Evolutionary conservation across 2,888 invertebrate genomes (phyloP).

Genomic region (Nephrotoma flavescens): DNA sequence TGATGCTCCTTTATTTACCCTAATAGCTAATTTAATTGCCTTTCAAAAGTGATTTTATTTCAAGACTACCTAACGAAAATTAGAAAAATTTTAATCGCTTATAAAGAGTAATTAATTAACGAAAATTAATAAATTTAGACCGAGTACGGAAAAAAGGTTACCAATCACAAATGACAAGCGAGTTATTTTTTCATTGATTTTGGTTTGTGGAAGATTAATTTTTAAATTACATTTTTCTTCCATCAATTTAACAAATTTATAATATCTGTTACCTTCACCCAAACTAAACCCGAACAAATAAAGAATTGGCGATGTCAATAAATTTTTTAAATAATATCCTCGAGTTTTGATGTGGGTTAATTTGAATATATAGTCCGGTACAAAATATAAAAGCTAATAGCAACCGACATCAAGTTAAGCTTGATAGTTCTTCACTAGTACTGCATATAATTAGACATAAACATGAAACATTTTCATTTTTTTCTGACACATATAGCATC

Average conservation of each 20-base stretch:
- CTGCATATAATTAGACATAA: neutral
- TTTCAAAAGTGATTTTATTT: neutral
- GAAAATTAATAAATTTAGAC: neutral
- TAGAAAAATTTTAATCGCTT: neutral
- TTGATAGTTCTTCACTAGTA: neutral
- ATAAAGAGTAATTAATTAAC: neutral
- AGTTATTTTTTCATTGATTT: neutral
- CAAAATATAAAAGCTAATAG: neutral
- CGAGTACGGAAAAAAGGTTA: neutral
- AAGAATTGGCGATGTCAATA: neutral
- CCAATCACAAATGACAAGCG: neutral
- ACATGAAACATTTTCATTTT: neutral
- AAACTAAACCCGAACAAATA: neutral
- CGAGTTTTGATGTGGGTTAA: neutral
- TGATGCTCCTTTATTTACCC: too few species aligned
- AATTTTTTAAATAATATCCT: neutral
- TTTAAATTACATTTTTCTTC: neutral
- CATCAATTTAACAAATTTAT: neutral
- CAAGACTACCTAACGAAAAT: neutral
- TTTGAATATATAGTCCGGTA: neutral
- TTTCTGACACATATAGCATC: neutral
- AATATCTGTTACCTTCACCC: neutral
- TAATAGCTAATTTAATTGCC: neutral
- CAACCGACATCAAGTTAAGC: neutral
- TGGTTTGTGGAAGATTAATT: neutral